Evolutionary conservation across 1,140 invertebrate genomes (phyloP).

Genomic region (Bombus affinis): DNA sequence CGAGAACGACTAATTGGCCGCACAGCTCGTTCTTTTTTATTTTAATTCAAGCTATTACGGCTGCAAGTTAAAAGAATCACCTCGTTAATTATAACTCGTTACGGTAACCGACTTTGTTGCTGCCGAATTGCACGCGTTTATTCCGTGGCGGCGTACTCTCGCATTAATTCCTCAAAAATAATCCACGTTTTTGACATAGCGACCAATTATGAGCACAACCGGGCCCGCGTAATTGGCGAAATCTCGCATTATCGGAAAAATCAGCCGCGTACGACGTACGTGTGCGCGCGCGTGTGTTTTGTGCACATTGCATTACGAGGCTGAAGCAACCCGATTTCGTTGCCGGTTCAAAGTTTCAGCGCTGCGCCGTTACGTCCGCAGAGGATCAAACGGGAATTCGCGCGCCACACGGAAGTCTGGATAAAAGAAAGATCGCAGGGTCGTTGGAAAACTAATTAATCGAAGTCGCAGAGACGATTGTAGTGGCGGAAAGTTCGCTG

Average conservation of each 20-base stretch:
- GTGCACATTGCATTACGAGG: not conserved
- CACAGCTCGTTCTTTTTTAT: not conserved
- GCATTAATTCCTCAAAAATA: constrained; percentile 25
- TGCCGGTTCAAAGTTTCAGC: not conserved
- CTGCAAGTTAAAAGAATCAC: not conserved
- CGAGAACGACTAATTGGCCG: not conserved
- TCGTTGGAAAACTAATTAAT: too few relatives aligned
- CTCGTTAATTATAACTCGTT: constrained; percentile 18
- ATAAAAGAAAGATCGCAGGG: not conserved
- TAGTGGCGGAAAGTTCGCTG: too few relatives aligned
- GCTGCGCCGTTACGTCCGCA: not conserved
- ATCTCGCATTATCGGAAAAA: constrained; percentile 28
- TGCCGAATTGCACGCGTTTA: too few relatives aligned
- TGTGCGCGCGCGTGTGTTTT: not conserved
- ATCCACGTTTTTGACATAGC: constrained; percentile 17
- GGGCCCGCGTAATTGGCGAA: constrained; percentile 12
- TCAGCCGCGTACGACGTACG: not conserved
- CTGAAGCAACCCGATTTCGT: not conserved
- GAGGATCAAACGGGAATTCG: not conserved
- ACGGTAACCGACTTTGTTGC: constrained; percentile 22
- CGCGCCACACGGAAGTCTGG: too few relatives aligned
- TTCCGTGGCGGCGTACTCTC: not conserved
- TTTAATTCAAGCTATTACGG: constrained; percentile 13
- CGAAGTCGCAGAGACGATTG: fast-evolving
- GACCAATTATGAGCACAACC: constrained; percentile 7